Evolutionary conservation across 2,113 vertebrate species (phyloP).

Genomic region (Urocolius indicus): DNA sequence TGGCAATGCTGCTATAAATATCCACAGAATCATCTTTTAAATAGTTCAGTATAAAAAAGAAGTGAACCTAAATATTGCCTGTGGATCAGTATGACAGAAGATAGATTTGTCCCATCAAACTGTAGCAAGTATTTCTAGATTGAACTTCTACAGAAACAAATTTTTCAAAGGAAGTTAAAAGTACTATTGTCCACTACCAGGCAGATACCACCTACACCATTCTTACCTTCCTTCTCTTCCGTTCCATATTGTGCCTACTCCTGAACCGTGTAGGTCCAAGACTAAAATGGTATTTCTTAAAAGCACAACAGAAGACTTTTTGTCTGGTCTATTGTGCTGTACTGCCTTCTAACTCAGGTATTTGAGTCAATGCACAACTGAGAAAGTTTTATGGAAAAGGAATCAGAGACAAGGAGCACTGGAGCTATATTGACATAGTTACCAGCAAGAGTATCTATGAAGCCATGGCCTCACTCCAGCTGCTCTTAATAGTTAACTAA

Average conservation of each 20-base stretch:
- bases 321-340: not conserved
- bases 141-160: not conserved
- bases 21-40: not conserved
- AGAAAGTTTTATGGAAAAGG: not conserved
- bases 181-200: not conserved
- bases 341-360: not conserved
- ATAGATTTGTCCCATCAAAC: not conserved
- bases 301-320: constrained; percentile 2
- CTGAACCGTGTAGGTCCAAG: not conserved
- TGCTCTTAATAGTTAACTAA: not conserved
- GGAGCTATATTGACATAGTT: not conserved
- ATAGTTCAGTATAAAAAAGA: not conserved
- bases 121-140: not conserved
- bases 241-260: not conserved
- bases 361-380: not conserved
- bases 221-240: not conserved
- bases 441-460: not conserved
- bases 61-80: not conserved
- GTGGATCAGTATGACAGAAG: no score
- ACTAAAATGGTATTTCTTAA: not conserved
- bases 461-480: not conserved
- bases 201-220: not conserved
- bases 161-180: not conserved
- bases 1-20: not conserved
- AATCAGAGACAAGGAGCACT: not conserved